Conservation (phyloP, 2,797 vertebrate species). For the Malacoctenus gilli region DNA sequence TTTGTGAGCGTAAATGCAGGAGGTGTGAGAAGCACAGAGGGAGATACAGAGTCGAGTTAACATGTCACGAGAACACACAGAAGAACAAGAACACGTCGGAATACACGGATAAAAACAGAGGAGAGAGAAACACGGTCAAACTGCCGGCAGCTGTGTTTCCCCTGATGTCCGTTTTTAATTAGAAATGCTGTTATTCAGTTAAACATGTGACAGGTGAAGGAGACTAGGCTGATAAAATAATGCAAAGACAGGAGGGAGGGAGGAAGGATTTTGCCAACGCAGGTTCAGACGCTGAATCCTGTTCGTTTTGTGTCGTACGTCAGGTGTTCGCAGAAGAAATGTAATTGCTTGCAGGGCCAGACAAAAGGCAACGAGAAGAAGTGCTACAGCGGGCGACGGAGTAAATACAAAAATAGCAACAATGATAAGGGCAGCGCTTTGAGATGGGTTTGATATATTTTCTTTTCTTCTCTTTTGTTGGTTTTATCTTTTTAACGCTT, state of each 20-base stretch:
- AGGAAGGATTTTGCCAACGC: no score
- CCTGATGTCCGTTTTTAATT: constrained; percentile 51
- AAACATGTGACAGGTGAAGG: constrained; percentile 25
- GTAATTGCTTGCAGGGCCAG: constrained; percentile 78
- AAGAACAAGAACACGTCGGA: constrained; percentile 41
- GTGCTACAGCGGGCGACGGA: constrained; percentile 57
- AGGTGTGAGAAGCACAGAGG: constrained; percentile 21
- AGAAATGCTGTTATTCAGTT: constrained; percentile 39
- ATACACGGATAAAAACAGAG: constrained; percentile 46
- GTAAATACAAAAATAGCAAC: constrained; percentile 79
- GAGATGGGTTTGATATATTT: constrained; percentile 70
- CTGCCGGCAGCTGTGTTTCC: constrained; percentile 52
- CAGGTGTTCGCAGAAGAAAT: constrained; percentile 68
- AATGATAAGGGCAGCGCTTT: constrained; percentile 71
- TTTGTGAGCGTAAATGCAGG: constrained; percentile 16
- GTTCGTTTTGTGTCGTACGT: constrained; percentile 66
- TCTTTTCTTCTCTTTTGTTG: constrained; percentile 64
- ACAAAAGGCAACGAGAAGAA: constrained; percentile 73
- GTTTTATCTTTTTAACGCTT: constrained; percentile 73
- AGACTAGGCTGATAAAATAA: constrained; percentile 47
- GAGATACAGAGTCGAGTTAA: constrained; percentile 32
- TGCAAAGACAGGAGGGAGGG: no score
- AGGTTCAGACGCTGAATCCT: constrained; percentile 56
- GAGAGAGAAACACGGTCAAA: constrained; percentile 29
- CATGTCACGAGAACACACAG: constrained; percentile 42